A percentile compares a stretch with the other conserved stretches of the same genome.
Conservation (phyloP, 2,888 invertebrate genomes). For the Dichetophora obliterata region DNA sequence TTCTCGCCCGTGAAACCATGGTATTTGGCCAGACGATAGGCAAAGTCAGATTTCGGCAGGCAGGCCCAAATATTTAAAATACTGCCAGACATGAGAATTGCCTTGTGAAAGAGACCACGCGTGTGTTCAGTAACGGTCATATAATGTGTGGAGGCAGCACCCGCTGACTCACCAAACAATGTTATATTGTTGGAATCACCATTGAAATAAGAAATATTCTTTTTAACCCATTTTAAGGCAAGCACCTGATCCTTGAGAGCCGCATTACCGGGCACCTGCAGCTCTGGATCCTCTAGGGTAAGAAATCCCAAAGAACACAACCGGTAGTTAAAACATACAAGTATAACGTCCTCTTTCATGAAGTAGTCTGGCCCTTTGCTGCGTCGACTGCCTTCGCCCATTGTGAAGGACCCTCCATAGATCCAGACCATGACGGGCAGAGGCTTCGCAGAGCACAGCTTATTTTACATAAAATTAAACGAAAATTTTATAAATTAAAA, state of each 20-base stretch:
- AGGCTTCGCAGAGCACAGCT: conserved; percentile 52
- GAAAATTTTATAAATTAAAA: too few relatives aligned
- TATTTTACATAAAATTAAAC: too few relatives aligned
- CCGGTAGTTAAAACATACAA: conserved; percentile 70
- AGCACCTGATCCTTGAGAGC: conserved; percentile 72
- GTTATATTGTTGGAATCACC: conserved; percentile 72
- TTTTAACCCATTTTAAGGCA: conserved; percentile 71
- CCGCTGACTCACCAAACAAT: conserved; percentile 72
- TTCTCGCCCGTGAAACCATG: conserved; percentile 63
- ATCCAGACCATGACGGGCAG: conserved; percentile 71
- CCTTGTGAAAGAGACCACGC: conserved; percentile 66
- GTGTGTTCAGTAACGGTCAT: conserved; percentile 70
- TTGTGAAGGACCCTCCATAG: conserved; percentile 71
- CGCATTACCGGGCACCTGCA: conserved; percentile 72
- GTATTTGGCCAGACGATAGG: conserved; percentile 61
- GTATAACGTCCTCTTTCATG: conserved; percentile 69
- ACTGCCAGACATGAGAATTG: conserved; percentile 65
- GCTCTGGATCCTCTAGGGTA: conserved; percentile 69
- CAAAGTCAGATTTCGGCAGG: conserved; percentile 57
- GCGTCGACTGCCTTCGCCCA: conserved; percentile 67
- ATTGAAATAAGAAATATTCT: conserved; percentile 70
- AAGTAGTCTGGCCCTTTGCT: conserved; percentile 70
- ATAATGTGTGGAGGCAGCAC: conserved; percentile 70
- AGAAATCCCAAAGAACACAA: conserved; percentile 71
- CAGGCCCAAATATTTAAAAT: conserved; percentile 60